Base-by-base conservation (phyloP, 2,888 invertebrate genomes). In the Scaptomyza parva region DNA sequence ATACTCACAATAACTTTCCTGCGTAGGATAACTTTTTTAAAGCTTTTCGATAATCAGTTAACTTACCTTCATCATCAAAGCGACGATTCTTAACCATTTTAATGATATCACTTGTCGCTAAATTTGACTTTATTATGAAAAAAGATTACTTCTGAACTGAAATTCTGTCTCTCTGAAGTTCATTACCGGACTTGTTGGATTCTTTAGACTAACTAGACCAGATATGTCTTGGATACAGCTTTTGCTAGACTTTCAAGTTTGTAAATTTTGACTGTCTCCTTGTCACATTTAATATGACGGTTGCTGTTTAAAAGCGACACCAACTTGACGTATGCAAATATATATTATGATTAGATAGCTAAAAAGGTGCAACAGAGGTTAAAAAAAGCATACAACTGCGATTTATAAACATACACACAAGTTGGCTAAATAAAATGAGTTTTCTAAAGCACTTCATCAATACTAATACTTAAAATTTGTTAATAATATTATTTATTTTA, bases 61-160 rank as follows among this genome's bases (percentile, higher is more conserved):
- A 45, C 30, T 7, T 45, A 76, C 73, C 68, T 52, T 72, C 73
- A 40, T 52, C 54, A 8, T 74, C 68, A 11, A 50, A 74, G 6
- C 77, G 61, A 7, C 77, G 73, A 77, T 74, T 74, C 6, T 73
- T 62, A 3, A 22, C 3, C n/a, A 39, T 55, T 5, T 6, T 48
- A 1, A 40, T 48, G 11, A 14, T 48, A 9, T 18, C 41, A 17
- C 11, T 17, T 1, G 64, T 44, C 70, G 54, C n/a, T n/a, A n/a
- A n/a, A n/a, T n/a, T 75, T n/a, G 2, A 33, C 1, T n/a, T n/a
- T 6, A 1, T n/a, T n/a, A n/a, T n/a, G n/a, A n/a, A n/a, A n/a
- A n/a, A 11, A 14, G 4, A 45, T 11, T 6, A 22, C 8, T 11
- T 20, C n/a, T n/a, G n/a, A n/a, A n/a, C n/a, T n/a, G n/a, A n/a